These are phyloP conservation scores for Phataginus tricuspis DNA, from an alignment of 2,797 vertebrate species.

Conservation along the genomic window DNA sequence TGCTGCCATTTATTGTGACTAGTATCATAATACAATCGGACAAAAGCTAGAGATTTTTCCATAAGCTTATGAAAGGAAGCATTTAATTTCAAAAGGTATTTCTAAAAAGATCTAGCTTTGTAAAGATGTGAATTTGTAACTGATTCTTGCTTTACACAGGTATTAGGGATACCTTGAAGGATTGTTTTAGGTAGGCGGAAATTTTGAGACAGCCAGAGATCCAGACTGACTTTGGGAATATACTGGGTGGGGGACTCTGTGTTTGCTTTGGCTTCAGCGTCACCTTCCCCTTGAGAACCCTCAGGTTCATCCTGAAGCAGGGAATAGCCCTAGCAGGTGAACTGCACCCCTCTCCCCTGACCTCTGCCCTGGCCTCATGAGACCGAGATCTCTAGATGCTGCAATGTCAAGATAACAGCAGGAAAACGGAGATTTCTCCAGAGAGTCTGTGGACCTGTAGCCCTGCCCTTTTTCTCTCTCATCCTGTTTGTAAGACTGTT, in stretches of 20 bases:
- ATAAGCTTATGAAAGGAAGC: not conserved
- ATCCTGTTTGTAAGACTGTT: not conserved
- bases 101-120: not conserved
- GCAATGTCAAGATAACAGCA: accelerated
- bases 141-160: not conserved
- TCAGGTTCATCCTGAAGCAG: not conserved
- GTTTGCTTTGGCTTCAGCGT: not conserved
- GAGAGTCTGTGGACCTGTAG: not conserved
- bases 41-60: not conserved
- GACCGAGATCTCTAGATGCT: not conserved
- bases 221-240: not conserved
- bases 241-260: accelerated
- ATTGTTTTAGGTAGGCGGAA: not conserved
- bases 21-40: not conserved
- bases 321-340: not conserved
- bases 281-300: not conserved
- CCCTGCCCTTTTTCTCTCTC: not conserved
- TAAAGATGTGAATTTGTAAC: not conserved
- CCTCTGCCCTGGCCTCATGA: not conserved
- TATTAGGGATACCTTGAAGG: not conserved
- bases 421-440: not conserved
- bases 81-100: not conserved
- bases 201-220: not conserved
- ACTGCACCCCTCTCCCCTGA: not conserved
- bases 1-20: not conserved